Percentiles rank a stretch among this genome's conserved stretches.
Evolutionary conservation across 92 coral and sea anemone genomes (phyloP).

Genomic region (Parazoanthus swiftii): DNA sequence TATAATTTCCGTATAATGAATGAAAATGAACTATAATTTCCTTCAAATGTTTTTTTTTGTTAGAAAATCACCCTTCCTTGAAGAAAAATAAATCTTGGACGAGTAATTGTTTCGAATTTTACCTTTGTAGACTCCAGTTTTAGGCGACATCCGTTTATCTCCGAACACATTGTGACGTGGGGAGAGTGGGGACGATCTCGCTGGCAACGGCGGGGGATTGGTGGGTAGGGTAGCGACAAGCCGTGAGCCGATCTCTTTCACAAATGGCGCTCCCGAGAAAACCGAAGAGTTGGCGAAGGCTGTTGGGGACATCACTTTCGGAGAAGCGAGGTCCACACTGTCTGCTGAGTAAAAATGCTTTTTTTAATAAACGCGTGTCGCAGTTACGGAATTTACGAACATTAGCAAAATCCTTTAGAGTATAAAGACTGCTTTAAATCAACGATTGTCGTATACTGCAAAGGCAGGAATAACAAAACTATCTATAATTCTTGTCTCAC

Average conservation of each 20-base stretch:
- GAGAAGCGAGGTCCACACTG: constrained; percentile 42
- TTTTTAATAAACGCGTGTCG: neutral
- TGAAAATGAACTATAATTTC: no score
- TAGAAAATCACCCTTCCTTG: neutral
- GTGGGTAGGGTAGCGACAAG: constrained; percentile 41
- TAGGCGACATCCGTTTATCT: constrained; percentile 31
- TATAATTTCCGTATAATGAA: no score
- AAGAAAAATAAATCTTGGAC: neutral
- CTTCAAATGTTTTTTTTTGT: no score
- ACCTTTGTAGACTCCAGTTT: constrained; percentile 37
- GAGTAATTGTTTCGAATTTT: neutral
- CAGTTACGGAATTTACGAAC: no score
- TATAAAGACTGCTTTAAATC: no score
- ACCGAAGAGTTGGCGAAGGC: constrained; percentile 33
- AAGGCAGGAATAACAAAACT: no score
- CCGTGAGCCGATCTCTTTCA: constrained; percentile 52
- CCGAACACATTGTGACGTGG: constrained; percentile 39
- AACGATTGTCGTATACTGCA: no score
- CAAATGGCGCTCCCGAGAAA: constrained; percentile 48
- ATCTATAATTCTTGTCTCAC: no score
- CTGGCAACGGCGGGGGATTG: constrained; percentile 42
- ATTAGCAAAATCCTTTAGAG: neutral
- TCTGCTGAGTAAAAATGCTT: constrained; percentile 14
- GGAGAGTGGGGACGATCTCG: constrained; percentile 58
- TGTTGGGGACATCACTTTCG: constrained; percentile 48